Conservation (phyloP, 2,113 vertebrate species). For the Elephantulus edwardii region DNA sequence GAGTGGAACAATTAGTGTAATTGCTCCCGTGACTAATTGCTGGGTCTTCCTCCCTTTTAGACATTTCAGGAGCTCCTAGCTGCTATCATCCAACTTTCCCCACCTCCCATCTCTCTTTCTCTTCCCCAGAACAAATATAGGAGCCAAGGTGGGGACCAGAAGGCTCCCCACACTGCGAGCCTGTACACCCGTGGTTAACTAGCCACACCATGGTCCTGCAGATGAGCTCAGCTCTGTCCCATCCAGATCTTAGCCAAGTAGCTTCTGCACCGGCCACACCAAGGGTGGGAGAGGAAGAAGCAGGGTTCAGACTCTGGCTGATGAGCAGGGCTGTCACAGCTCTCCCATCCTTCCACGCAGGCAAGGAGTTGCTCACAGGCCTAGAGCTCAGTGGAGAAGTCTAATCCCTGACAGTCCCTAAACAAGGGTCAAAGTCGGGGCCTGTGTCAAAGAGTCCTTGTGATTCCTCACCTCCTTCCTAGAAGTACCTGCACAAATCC, state of each 20-base stretch:
- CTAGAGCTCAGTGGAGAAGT: background rate
- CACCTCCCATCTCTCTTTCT: background rate
- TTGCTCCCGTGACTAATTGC: constrained; percentile 76
- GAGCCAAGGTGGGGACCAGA: background rate
- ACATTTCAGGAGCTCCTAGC: constrained; percentile 51
- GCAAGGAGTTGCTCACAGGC: background rate
- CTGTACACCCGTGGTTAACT: background rate
- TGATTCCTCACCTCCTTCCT: background rate
- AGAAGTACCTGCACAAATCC: background rate
- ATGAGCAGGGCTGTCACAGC: background rate
- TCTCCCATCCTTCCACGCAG: background rate
- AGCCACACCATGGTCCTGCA: background rate
- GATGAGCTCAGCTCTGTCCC: background rate
- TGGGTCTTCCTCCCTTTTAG: constrained; percentile 65
- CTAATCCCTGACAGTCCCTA: background rate
- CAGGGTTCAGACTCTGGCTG: too few species aligned
- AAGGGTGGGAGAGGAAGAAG: background rate
- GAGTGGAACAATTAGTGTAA: constrained; percentile 78
- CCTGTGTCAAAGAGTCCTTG: background rate
- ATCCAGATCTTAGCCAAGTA: background rate
- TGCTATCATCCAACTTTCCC: background rate
- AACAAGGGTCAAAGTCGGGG: background rate
- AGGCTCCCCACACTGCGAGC: background rate
- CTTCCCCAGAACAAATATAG: background rate
- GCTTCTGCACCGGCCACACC: background rate